Evolutionary conservation across 2,797 vertebrate genomes (phyloP).

Genomic region (Fundulus diaphanus): DNA sequence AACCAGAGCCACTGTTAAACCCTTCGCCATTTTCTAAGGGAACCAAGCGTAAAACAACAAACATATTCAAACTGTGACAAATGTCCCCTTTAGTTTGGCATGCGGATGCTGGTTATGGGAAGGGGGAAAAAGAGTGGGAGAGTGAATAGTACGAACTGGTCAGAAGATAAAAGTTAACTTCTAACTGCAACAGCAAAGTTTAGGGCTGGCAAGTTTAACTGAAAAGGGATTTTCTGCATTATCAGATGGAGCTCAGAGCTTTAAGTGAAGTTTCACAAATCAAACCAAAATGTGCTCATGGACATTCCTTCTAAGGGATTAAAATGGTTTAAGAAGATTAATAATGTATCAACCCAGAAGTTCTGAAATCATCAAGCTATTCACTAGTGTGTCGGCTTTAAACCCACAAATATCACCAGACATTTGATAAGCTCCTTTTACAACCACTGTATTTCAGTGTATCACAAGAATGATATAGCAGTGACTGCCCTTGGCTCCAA

Average conservation of each 20-base stretch:
- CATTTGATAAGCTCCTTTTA: slow-evolving; percentile 50
- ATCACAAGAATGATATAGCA: slow-evolving; percentile 60
- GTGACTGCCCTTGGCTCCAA: slow-evolving; percentile 62
- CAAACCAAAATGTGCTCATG: slow-evolving; percentile 22
- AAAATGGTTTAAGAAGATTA: slow-evolving; percentile 43
- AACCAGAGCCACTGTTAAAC: background rate
- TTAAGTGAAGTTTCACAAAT: slow-evolving; percentile 21
- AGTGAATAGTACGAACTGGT: background rate
- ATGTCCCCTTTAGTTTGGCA: background rate
- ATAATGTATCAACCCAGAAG: slow-evolving; percentile 43
- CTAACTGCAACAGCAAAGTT: slow-evolving; percentile 14
- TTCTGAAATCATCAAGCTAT: slow-evolving; percentile 27
- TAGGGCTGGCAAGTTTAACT: slow-evolving; percentile 15
- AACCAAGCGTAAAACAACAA: slow-evolving; percentile 2
- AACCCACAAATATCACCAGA: slow-evolving; percentile 46
- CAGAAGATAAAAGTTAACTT: background rate
- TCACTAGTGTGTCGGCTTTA: slow-evolving; percentile 27
- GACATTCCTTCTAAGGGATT: slow-evolving; percentile 36
- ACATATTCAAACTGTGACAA: background rate
- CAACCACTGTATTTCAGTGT: slow-evolving; percentile 53
- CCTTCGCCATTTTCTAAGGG: background rate
- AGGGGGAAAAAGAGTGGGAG: slow-evolving; percentile 2
- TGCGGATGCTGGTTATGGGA: background rate
- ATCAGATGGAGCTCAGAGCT: slow-evolving; percentile 26
- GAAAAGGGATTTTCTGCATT: slow-evolving; percentile 24